Evolutionary conservation across 2,113 vertebrate genomes (phyloP).

Genomic region (Microtus oregoni): DNA sequence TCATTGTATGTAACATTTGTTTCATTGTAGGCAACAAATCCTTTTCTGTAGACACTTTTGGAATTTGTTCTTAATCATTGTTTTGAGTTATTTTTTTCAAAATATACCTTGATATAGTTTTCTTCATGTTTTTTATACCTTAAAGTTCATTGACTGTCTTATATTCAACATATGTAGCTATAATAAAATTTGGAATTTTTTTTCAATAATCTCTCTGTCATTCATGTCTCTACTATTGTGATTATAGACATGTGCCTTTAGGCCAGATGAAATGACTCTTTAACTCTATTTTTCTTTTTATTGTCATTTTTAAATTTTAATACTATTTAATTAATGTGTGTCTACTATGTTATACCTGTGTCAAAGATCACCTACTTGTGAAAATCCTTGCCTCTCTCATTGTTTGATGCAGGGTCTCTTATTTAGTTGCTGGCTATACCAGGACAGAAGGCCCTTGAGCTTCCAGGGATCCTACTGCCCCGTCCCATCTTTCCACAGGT

Average conservation of each 20-base stretch:
- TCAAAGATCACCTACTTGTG: neutral
- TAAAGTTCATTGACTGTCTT: neutral
- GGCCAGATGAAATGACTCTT: neutral
- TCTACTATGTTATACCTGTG: neutral
- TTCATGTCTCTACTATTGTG: neutral
- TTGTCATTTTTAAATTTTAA: neutral
- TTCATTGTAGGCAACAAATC: neutral
- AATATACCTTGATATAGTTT: neutral
- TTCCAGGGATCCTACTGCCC: neutral
- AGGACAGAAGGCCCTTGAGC: neutral
- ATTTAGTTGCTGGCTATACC: neutral
- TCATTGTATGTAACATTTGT: neutral
- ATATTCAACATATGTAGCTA: neutral
- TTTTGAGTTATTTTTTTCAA: neutral
- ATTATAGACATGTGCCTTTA: neutral
- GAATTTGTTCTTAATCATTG: neutral
- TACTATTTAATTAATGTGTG: neutral
- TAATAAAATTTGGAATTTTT: neutral
- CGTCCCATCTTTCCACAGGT: neutral
- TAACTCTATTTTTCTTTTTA: neutral
- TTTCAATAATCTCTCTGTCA: neutral
- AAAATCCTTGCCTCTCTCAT: neutral
- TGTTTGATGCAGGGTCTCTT: neutral
- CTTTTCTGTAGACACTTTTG: neutral
- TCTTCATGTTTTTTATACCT: neutral